Conservation (phyloP, 2,113 vertebrate genomes). For the Orcinus orca region DNA sequence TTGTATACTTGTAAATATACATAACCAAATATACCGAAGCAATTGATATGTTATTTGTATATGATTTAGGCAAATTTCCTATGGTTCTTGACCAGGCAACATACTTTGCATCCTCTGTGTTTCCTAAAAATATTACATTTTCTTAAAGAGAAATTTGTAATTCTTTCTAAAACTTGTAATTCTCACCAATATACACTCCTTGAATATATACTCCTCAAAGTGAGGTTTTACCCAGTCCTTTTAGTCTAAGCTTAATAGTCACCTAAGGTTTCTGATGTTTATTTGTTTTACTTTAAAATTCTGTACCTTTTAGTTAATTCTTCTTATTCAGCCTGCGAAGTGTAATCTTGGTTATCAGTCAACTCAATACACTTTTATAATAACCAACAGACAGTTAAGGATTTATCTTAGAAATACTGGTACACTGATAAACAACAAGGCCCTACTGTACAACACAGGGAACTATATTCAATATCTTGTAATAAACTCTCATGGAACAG, state of each 20-base stretch:
- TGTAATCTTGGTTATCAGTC: neutral
- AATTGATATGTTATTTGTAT: neutral
- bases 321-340: conserved; percentile 8
- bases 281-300: conserved; percentile 15
- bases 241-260: neutral
- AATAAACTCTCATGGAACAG: neutral
- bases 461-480: neutral
- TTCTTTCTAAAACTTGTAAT: conserved; percentile 37
- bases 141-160: conserved; percentile 1
- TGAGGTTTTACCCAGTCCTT: neutral
- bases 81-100: neutral
- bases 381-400: neutral
- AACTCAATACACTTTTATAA: conserved; percentile 29
- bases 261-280: neutral
- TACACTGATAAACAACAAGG: neutral
- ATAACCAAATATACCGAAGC: neutral
- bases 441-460: neutral
- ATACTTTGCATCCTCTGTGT: neutral
- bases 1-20: neutral
- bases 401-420: conserved; percentile 3
- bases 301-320: neutral
- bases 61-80: conserved; percentile 2
- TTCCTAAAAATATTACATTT: conserved; percentile 3
- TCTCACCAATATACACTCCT: neutral
- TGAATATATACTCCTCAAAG: neutral